A percentile compares a stretch with the other conserved stretches of the same genome.
Conservation (phyloP, 2,888 invertebrate genomes). For the Chymomyza amoena region DNA sequence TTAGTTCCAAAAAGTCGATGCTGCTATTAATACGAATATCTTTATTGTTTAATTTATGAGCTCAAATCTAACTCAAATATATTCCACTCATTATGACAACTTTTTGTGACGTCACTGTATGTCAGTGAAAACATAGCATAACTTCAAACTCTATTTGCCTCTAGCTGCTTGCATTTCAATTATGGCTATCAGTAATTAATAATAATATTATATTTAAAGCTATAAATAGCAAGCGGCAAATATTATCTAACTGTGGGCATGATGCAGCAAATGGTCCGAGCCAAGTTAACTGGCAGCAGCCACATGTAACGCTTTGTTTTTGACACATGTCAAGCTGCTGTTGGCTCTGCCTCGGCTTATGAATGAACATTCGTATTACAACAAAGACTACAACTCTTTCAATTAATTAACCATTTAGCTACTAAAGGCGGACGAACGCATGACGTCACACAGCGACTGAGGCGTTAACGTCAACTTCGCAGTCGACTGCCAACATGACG, state of each 20-base stretch:
- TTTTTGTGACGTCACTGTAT: conserved; percentile 1
- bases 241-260: conserved; percentile 2
- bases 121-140: conserved; percentile 17
- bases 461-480: conserved; percentile 3
- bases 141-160: conserved; percentile 12
- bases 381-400: conserved; percentile 21
- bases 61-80: too few relatives aligned
- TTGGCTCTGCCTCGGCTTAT: background rate
- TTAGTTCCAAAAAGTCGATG: too few relatives aligned
- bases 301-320: conserved; percentile 26
- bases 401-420: conserved; percentile 58
- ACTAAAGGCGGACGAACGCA: conserved; percentile 40
- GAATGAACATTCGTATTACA: background rate
- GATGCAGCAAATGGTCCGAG: conserved; percentile 24
- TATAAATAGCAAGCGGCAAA: conserved; percentile 53
- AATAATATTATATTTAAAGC: conserved; percentile 38
- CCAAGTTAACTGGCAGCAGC: background rate
- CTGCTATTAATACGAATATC: too few relatives aligned
- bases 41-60: too few relatives aligned
- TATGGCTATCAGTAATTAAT: conserved; percentile 52
- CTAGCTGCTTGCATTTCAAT: conserved; percentile 53
- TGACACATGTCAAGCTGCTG: conserved; percentile 49
- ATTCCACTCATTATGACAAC: too few relatives aligned
- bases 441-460: conserved; percentile 32
- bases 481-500: conserved; percentile 25